Evolutionary conservation across 37 sponge, comb jelly and placozoan genomes (phyloP), one percentile per base, ranked within the genome.

Genomic region (Axinella damicornis): DNA sequence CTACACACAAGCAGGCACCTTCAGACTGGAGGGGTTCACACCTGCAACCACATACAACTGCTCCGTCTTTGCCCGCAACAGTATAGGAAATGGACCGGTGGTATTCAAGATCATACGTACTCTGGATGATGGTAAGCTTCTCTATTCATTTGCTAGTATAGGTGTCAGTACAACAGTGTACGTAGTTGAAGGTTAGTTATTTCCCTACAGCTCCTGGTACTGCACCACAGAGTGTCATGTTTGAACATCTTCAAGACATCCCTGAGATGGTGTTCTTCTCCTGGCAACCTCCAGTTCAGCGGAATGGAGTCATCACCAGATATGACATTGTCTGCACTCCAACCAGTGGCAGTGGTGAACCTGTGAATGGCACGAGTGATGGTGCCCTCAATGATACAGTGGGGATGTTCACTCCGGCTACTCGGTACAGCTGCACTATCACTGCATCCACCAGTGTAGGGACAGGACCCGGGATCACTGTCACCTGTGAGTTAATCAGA

Each of bases 301-400:
- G 2, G 2, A 76, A 76, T 57, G 76, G 76, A 4, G 36, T 28
- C 32, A 31, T 76, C 76, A 80, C 80, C 12, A 36, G 22, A 15
- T 80, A 80, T 69, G 46, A 35, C 32, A 14, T 80, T 16, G 27
- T 69, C 80, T 80, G 80, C 28, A 52, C 35, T 35, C 24, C 41
- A n/a, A n/a, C n/a, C 46, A 39, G 25, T 25, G 55, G 73, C 25
- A 6, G 31, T 31, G 76, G 58, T 59, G 37, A 56, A 21, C 5
- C 32, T 31, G 35, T 30, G 17, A 18, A 34, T 27, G 1, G 6
- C 32, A 2, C 5, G 34, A 25, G 2, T 46, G 46, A 46, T 12
- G 9, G 5, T 31, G 27, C 5, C 11, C 35, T 31, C 21, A 21
- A 22, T 15, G 53, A 52, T 21, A 41, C 53, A 39, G 21, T 21